phyloP scores from a whole-genome alignment of 2,888 invertebrate genomes.

The Bombyx huttoni region DNA sequence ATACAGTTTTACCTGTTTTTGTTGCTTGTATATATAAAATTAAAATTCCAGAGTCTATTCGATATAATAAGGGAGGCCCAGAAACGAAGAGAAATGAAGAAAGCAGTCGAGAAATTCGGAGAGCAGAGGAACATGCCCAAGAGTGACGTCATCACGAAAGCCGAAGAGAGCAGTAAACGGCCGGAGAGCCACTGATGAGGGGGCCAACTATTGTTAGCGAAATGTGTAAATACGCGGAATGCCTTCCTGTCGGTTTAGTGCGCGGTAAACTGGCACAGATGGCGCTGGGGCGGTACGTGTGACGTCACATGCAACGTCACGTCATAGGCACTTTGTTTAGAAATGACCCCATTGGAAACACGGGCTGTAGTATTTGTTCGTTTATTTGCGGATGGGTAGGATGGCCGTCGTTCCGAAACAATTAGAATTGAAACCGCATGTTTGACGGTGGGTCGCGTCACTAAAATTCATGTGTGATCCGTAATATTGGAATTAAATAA shows the following conservation, averaged over 20 bases:
- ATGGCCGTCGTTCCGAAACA: no score
- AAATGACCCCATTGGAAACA: no score
- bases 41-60: constrained; percentile 49
- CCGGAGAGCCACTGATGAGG: constrained; percentile 45
- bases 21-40: background rate
- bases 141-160: constrained; percentile 39
- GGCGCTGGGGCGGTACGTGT: constrained; percentile 15
- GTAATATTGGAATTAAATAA: no score
- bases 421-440: no score
- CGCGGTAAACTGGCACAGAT: constrained; percentile 26
- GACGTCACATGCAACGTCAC: constrained; percentile 1
- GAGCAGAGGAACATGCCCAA: constrained; percentile 30
- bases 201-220: constrained; percentile 8
- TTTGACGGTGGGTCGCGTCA: no score
- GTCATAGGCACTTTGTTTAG: no score
- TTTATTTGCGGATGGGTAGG: no score
- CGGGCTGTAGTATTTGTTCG: no score
- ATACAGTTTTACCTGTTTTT: background rate
- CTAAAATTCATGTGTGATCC: no score
- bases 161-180: constrained; percentile 40
- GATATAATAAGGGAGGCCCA: constrained; percentile 61
- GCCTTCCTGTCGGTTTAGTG: constrained; percentile 16
- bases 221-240: constrained; percentile 16
- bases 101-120: constrained; percentile 30
- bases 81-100: constrained; percentile 49